These are phyloP conservation scores for Pyralis farinalis DNA, from an alignment of 2,888 invertebrate genomes.

Conservation along the genomic window DNA sequence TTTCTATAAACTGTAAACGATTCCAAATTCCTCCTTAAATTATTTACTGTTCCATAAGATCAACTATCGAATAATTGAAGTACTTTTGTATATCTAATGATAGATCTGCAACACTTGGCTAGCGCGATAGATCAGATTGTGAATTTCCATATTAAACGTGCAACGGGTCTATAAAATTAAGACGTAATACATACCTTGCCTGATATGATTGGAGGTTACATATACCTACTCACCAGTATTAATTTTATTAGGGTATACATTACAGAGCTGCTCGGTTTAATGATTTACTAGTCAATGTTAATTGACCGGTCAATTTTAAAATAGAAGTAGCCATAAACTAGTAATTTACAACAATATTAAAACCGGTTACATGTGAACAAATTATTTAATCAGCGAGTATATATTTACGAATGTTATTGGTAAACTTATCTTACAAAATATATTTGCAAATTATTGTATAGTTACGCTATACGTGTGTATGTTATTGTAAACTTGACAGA, in stretches of 20 bases:
- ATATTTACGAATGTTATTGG: constrained; percentile 1
- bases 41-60: too few relatives aligned
- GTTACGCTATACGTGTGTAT: too few relatives aligned
- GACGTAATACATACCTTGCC: too few relatives aligned
- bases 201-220: constrained; percentile 7
- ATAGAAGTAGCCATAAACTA: neutral
- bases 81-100: too few relatives aligned
- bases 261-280: neutral
- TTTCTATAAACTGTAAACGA: too few relatives aligned
- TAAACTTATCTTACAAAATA: neutral
- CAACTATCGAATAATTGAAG: too few relatives aligned
- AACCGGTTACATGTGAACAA: constrained; percentile 4
- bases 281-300: constrained; percentile 1
- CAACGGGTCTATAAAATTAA: too few relatives aligned
- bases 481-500: too few relatives aligned
- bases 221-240: neutral
- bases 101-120: too few relatives aligned
- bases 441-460: neutral
- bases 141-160: too few relatives aligned
- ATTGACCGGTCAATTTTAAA: constrained; percentile 3
- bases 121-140: too few relatives aligned
- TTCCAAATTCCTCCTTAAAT: too few relatives aligned
- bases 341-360: constrained; percentile 4
- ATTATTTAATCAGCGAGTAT: neutral
- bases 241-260: neutral